These are phyloP conservation scores for Nycticorax nycticorax DNA, from an alignment of 2,113 vertebrate species.

Conservation along the genomic window DNA sequence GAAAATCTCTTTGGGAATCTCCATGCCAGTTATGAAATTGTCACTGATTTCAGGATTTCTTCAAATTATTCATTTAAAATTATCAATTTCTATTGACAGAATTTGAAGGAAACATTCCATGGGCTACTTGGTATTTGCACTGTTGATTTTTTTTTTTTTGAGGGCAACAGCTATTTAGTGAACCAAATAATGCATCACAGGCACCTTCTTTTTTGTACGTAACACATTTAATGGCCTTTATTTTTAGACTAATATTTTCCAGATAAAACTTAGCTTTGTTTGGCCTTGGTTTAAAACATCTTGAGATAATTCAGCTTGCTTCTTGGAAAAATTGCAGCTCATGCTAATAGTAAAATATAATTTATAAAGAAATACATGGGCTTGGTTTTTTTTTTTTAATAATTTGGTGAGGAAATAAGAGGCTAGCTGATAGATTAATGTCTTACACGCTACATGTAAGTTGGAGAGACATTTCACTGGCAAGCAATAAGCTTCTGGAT, in stretches of 20 bases:
- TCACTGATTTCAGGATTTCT: background rate
- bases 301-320: background rate
- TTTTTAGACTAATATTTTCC: background rate
- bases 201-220: background rate
- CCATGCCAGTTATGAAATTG: background rate
- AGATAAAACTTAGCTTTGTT: background rate
- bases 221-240: background rate
- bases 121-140: background rate
- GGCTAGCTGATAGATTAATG: constrained; percentile 15
- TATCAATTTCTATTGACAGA: background rate
- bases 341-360: background rate
- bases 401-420: background rate
- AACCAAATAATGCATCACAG: background rate
- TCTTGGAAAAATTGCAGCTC: background rate
- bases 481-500: constrained; percentile 24
- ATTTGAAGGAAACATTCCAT: background rate
- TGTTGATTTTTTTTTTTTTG: background rate
- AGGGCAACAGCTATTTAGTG: background rate
- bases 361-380: background rate
- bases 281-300: background rate
- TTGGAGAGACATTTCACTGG: constrained; percentile 23
- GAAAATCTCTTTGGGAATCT: background rate
- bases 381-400: background rate
- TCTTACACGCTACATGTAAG: background rate
- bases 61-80: background rate